phyloP scores from a whole-genome alignment of 37 sponge, comb jelly and placozoan genomes.

The Tethya wilhelma region DNA sequence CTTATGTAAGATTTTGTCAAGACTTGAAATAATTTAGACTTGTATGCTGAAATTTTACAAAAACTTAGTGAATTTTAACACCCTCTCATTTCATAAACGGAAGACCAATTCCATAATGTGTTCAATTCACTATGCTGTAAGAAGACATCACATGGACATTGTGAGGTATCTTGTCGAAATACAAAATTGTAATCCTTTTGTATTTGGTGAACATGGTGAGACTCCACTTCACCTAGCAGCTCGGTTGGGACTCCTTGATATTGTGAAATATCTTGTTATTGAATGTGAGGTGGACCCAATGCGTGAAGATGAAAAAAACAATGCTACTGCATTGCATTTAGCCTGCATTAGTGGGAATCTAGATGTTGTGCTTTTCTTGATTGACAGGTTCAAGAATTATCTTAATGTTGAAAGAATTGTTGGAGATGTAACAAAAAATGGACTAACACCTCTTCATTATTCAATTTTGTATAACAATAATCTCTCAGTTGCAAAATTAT shows the following conservation, averaged over 20 bases:
- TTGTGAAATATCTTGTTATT: not conserved
- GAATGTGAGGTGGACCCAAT: not conserved
- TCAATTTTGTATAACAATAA: too few species aligned
- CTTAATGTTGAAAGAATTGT: not conserved
- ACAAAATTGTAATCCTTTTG: not conserved
- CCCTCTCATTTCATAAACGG: too few species aligned
- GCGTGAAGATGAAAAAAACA: not conserved
- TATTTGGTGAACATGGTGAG: not conserved
- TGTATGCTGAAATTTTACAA: too few species aligned
- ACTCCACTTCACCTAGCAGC: too few species aligned
- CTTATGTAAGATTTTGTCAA: too few species aligned
- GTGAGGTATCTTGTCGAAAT: not conserved
- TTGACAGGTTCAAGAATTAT: not conserved
- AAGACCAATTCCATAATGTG: too few species aligned
- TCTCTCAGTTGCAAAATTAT: too few species aligned
- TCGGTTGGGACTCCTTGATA: not conserved
- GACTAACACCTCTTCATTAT: too few species aligned
- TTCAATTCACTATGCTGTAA: not conserved
- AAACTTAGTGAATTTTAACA: too few species aligned
- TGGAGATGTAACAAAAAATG: too few species aligned
- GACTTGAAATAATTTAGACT: too few species aligned
- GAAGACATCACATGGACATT: not conserved
- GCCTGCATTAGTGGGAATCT: not conserved
- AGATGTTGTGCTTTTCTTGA: not conserved
- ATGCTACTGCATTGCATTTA: not conserved